phyloP scores from a whole-genome alignment of 2,113 vertebrate genomes.

The Dolichallabes microphthalmus region DNA sequence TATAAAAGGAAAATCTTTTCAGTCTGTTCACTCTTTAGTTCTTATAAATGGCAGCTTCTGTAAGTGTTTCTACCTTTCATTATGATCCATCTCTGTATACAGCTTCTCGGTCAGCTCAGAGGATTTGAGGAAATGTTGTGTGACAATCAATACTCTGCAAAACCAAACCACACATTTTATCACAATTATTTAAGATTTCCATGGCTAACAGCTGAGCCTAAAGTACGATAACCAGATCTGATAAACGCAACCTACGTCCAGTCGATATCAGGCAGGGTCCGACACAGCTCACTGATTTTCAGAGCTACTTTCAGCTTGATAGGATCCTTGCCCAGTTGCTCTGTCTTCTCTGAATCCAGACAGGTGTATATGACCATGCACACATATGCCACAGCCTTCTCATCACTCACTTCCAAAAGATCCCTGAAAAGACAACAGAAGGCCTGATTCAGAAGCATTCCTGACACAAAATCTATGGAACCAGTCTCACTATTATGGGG shows the following conservation, averaged over 20 bases:
- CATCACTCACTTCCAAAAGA: slow-evolving; percentile 77
- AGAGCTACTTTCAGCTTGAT: slow-evolving; percentile 73
- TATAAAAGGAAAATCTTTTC: background rate
- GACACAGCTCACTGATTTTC: slow-evolving; percentile 78
- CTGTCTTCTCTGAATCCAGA: slow-evolving; percentile 77
- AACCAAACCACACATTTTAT: background rate
- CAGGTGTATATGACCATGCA: slow-evolving; percentile 91
- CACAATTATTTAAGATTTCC: background rate
- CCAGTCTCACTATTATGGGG: slow-evolving; percentile 1
- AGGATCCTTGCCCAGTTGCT: slow-evolving; percentile 69
- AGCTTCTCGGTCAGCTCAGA: slow-evolving; percentile 79
- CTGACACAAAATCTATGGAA: background rate
- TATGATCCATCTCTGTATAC: slow-evolving; percentile 82
- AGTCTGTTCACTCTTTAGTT: background rate
- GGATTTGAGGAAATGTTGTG: slow-evolving; percentile 86
- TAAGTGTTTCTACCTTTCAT: slow-evolving; percentile 80
- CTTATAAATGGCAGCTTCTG: background rate
- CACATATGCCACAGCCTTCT: slow-evolving; percentile 78
- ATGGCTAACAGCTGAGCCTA: background rate
- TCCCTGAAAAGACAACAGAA: slow-evolving; percentile 60
- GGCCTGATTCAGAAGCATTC: background rate
- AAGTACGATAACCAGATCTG: background rate
- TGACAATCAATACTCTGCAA: slow-evolving; percentile 84
- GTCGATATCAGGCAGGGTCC: slow-evolving; percentile 79
- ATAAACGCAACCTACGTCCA: slow-evolving; percentile 71